A percentile compares a stretch with the other conserved stretches of the same genome.
These are phyloP conservation scores for Leucophenga maculata DNA, from an alignment of 2,888 invertebrate genomes.

Conservation along the genomic window DNA sequence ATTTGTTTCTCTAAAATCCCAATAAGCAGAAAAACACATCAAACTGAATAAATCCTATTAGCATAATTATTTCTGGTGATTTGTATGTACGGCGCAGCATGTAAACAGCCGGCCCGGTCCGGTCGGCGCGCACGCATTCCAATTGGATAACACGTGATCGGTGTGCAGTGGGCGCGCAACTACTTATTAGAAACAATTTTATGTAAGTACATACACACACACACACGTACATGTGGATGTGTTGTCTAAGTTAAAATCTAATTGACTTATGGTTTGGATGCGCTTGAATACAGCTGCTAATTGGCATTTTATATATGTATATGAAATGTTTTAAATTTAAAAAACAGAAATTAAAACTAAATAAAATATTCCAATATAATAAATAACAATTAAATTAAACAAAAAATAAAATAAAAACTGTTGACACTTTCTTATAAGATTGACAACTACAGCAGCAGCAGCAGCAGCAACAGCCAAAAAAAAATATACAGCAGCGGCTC, in stretches of 20 bases:
- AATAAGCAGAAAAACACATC: too few relatives aligned
- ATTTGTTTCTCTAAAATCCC: too few relatives aligned
- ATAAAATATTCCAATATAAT: too few relatives aligned
- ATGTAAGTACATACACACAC: too few relatives aligned
- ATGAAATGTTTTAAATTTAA: not conserved
- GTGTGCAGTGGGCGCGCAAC: not conserved
- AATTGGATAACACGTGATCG: not conserved
- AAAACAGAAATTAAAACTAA: not conserved
- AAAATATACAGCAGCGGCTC: not conserved
- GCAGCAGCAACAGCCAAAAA: conserved; percentile 12
- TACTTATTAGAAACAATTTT: too few relatives aligned
- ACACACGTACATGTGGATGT: too few relatives aligned
- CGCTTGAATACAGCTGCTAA: conserved; percentile 18
- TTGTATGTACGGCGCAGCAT: too few relatives aligned
- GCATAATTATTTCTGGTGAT: too few relatives aligned
- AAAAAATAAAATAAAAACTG: not conserved
- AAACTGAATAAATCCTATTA: too few relatives aligned
- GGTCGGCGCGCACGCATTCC: not conserved
- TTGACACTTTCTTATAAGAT: not conserved
- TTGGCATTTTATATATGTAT: conserved; percentile 21
- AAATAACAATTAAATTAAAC: not conserved
- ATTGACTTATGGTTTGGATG: not conserved
- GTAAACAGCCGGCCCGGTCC: too few relatives aligned
- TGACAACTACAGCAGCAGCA: conserved; percentile 1
- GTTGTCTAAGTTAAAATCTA: too few relatives aligned